Conservation (phyloP, 2,113 vertebrate genomes). For the Nesoenas mayeri region DNA sequence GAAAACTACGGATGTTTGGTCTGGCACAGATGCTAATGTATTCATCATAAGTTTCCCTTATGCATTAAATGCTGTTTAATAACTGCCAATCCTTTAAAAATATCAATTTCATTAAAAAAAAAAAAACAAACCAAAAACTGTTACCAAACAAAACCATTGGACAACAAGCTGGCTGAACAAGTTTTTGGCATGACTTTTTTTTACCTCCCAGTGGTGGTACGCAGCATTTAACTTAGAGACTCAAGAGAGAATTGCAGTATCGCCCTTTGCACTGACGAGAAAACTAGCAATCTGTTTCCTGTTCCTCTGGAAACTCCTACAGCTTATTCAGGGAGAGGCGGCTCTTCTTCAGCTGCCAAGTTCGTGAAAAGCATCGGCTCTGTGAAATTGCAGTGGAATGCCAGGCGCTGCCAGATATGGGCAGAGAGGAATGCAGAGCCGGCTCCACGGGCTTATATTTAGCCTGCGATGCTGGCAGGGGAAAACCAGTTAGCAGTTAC, state of each 20-base stretch:
- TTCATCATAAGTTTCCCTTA: slow-evolving; percentile 1
- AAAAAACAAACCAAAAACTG: neutral
- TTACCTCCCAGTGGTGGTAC: neutral
- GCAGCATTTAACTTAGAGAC: neutral
- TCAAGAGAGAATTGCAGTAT: neutral
- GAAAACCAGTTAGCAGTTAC: neutral
- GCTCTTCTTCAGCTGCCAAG: slow-evolving; percentile 24
- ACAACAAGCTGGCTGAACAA: neutral
- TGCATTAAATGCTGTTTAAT: slow-evolving; percentile 14
- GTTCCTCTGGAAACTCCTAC: slow-evolving; percentile 22
- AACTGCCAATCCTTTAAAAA: slow-evolving; percentile 32
- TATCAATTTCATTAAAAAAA: neutral
- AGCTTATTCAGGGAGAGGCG: neutral
- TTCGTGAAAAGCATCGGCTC: slow-evolving; percentile 32
- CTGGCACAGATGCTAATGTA: slow-evolving; percentile 26
- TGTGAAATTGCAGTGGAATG: neutral
- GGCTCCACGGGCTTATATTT: slow-evolving; percentile 48
- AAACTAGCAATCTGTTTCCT: slow-evolving; percentile 41
- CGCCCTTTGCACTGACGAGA: slow-evolving; percentile 24
- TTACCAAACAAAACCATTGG: neutral
- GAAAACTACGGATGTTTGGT: slow-evolving; percentile 54
- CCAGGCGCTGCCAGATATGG: slow-evolving; percentile 43
- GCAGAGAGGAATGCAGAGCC: slow-evolving; percentile 8
- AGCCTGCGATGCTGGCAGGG: slow-evolving; percentile 24
- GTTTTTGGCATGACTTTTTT: neutral